These are phyloP conservation scores for Hyaena hyaena DNA, from an alignment of 2,113 vertebrate species.

Conservation along the genomic window DNA sequence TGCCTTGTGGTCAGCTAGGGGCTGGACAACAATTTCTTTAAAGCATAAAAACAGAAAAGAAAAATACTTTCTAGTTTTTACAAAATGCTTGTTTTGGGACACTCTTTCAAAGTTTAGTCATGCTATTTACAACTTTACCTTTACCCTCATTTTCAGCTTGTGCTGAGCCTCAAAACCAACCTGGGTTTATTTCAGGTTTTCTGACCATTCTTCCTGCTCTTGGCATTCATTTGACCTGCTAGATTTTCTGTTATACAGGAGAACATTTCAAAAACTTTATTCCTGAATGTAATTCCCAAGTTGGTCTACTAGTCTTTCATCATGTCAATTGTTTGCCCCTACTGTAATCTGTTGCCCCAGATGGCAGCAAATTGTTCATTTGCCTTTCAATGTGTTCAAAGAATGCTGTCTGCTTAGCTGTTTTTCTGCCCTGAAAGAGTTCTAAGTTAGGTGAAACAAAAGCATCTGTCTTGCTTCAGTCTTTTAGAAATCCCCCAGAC, in stretches of 20 bases:
- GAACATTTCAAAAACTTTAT: neutral
- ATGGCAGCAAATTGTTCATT: neutral
- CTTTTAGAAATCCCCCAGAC: neutral
- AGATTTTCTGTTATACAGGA: neutral
- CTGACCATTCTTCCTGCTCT: neutral
- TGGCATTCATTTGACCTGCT: neutral
- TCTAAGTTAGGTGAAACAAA: constrained; percentile 8
- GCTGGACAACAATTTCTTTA: neutral
- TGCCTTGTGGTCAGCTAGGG: neutral
- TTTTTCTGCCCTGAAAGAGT: neutral
- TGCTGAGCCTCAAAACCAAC: neutral
- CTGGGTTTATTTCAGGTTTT: neutral
- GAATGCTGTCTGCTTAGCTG: neutral
- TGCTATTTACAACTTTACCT: neutral
- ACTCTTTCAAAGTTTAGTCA: neutral
- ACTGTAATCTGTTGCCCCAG: neutral
- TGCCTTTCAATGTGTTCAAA: neutral
- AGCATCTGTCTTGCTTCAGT: neutral
- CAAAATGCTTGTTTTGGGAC: neutral
- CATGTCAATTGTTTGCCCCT: neutral
- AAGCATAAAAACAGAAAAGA: neutral
- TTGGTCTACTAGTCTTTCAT: neutral
- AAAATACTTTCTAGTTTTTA: neutral
- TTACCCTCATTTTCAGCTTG: neutral
- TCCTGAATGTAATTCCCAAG: neutral